Evolutionary conservation across 2,113 vertebrate genomes (phyloP), one percentile per base, ranked within the genome.

Genomic region (Procavia capensis): DNA sequence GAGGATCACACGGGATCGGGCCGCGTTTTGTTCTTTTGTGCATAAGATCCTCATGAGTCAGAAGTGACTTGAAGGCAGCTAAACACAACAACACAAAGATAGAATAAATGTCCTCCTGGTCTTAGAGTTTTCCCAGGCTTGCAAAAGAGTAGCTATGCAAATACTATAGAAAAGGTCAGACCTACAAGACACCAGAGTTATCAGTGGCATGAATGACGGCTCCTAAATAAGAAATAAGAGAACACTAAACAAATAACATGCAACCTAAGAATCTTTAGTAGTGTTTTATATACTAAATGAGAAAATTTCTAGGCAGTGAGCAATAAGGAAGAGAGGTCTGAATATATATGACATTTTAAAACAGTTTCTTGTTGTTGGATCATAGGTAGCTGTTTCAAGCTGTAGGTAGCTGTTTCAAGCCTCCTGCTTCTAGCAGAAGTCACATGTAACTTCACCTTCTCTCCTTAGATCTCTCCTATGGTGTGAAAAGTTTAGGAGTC

Each of bases 281-380:
- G 22, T 39, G 24, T 54, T 84, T 89, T 91, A 78, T n/a, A 78
- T 79, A 66, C 29, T 76, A 63, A 43, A 1, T n/a, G 85, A 85
- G 36, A 57, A 24, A 22, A 39, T 54, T 50, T 24, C 25, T 36
- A 81, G 72, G 29, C 72, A 87, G 27, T 85, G 50, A 70, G 45
- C 8, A 87, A 24, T 16, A 90, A 87, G 29, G 10, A 85, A 84
- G 22, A 82, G 16, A 87, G 79, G 8, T 84, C 47, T 81, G 66
- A 90, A 96, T 83, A 63, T 45, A 45, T 13, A 47, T 76, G 47
- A 72, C 78, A 20, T 34, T 84, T 96, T 88, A 8, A 39, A 90
- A 93, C 90, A 20, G 3, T 78, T 76, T 50, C n/a, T 20, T 78
- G 19, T 6, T 87, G 7, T 59, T 95, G 36, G 57, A 90, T 17